Evolutionary conservation across 1,140 invertebrate species (phyloP).

Genomic region (Campodea augens): DNA sequence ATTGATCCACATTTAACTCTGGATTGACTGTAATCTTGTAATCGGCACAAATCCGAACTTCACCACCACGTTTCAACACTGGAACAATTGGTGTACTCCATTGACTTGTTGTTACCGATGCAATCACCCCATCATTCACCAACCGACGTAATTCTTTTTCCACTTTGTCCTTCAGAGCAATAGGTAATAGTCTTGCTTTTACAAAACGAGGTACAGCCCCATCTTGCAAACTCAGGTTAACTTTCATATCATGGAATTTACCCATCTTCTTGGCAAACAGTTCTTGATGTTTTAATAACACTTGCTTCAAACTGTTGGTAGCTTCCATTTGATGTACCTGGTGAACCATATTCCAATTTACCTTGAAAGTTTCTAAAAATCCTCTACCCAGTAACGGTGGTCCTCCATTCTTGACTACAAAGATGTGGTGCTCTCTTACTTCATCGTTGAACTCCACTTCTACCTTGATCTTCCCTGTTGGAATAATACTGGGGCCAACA

Average conservation of each 20-base stretch:
- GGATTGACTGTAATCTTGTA: not conserved
- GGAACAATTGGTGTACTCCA: not conserved
- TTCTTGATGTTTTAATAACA: not conserved
- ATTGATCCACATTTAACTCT: not conserved
- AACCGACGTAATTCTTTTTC: not conserved
- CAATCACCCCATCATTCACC: not conserved
- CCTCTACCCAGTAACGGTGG: not conserved
- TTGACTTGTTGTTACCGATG: not conserved
- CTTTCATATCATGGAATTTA: not conserved
- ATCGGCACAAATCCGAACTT: not conserved
- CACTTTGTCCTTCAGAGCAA: not conserved
- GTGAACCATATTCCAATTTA: not conserved
- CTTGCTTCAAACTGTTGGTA: not conserved
- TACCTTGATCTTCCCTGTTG: not conserved
- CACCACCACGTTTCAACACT: not conserved
- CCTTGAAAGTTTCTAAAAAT: not conserved
- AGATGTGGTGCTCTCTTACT: not conserved
- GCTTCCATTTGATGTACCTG: not conserved
- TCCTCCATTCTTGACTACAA: not conserved
- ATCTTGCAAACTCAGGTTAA: not conserved
- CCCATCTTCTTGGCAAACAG: not conserved
- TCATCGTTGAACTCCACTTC: conserved; percentile 6
- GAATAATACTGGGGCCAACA: no score
- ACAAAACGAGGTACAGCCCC: not conserved
- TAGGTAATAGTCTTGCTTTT: not conserved